Evolutionary conservation across 1,140 invertebrate genomes (phyloP).

Genomic region (Halesus radiatus): DNA sequence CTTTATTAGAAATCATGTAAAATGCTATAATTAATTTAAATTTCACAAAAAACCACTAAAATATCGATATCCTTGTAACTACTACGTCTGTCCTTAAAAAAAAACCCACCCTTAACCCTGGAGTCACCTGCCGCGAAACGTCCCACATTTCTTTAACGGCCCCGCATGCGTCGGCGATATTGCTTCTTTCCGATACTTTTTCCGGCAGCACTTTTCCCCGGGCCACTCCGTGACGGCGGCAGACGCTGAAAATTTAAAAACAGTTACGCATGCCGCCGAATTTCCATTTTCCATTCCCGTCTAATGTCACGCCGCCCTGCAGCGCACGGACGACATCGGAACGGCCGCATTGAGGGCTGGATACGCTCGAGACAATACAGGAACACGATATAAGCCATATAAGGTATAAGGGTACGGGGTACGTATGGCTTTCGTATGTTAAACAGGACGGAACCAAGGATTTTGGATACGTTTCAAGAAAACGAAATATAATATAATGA

Average conservation of each 20-base stretch:
- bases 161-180: constrained; percentile 52
- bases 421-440: too few relatives aligned
- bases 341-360: background rate
- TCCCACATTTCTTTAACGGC: constrained; percentile 51
- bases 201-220: constrained; percentile 21
- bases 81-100: too few relatives aligned
- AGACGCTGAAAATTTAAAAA: constrained; percentile 54
- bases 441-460: too few relatives aligned
- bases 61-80: too few relatives aligned
- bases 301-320: constrained; percentile 23
- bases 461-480: too few relatives aligned
- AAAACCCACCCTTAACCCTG: background rate
- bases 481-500: too few relatives aligned
- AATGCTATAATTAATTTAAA: too few relatives aligned
- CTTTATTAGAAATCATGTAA: too few relatives aligned
- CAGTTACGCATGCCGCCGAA: constrained; percentile 51
- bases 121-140: background rate
- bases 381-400: too few relatives aligned
- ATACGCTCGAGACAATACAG: constrained; percentile 1
- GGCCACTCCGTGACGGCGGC: background rate
- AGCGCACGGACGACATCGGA: background rate
- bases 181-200: constrained; percentile 43
- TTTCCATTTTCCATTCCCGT: constrained; percentile 45
- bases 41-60: too few relatives aligned
- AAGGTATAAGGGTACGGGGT: too few relatives aligned